These are phyloP conservation scores for Anguilla pacifica DNA, from an alignment of 2,797 vertebrate genomes.

Conservation along the genomic window DNA sequence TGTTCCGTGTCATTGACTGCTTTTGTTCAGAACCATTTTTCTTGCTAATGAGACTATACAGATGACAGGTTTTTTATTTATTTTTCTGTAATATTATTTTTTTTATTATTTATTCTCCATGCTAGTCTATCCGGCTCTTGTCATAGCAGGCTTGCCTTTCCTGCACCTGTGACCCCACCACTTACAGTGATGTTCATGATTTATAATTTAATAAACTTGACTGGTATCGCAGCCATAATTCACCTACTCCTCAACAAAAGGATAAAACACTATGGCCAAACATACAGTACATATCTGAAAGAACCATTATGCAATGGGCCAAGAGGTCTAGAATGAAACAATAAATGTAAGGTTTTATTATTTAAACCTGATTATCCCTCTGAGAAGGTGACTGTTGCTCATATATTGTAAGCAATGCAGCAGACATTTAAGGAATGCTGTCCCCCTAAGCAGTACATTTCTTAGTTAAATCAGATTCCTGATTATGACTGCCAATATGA, in stretches of 20 bases:
- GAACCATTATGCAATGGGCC: background rate
- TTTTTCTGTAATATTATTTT: too few species aligned
- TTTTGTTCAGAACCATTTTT: conserved; percentile 81
- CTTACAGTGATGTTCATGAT: background rate
- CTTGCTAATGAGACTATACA: conserved; percentile 77
- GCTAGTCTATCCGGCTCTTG: background rate
- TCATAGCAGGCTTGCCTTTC: background rate
- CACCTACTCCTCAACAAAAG: background rate
- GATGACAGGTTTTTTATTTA: conserved; percentile 63
- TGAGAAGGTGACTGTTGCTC: background rate
- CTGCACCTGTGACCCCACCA: background rate
- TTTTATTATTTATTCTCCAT: background rate
- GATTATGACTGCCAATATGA: conserved; percentile 50
- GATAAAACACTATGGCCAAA: too few species aligned
- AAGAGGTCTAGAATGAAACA: background rate
- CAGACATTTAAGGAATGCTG: background rate
- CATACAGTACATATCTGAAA: background rate
- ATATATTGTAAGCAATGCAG: background rate
- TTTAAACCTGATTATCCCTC: background rate
- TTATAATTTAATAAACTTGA: background rate
- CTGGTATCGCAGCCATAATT: background rate
- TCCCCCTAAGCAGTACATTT: background rate
- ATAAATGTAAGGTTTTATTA: background rate
- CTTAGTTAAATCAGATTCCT: conserved; percentile 24
- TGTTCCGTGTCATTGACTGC: conserved; percentile 76